Base-by-base conservation (phyloP, 2,113 vertebrate genomes). In the Zingel zingel region DNA sequence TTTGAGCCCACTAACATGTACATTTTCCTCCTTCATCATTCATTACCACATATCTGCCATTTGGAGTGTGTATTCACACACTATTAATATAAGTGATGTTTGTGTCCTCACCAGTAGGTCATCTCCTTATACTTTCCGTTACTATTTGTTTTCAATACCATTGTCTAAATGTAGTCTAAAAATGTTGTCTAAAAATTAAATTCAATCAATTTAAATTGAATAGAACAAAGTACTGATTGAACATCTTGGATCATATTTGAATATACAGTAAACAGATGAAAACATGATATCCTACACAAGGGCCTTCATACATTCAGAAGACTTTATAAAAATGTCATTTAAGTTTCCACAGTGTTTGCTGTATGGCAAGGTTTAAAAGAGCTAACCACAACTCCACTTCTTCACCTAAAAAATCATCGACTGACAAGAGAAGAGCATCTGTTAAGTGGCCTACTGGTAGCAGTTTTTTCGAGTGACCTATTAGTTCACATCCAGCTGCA, bases 401-500 rank as follows among this genome's bases (percentile, higher is more conserved):
- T 67, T 81, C 57, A 69, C 71, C 57, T 70, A 27, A 83, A 70
- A 86, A 77, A 71, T 53, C 57, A 77, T 51, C 65, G 58, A 4
- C 51, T 53, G 74, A 79, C 69, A 64, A 65, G 51, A 59, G 27
- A 48, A 75, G 75, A 64, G 39, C 58, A 74, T 73, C 65, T 78
- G 39, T 85, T 86, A 82, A 88, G 73, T 89, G 79, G 81, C 59
- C 65, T 27, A 39, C 74, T 64, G 72, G 36, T 7, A 36, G 73
- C 45, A 72, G 58, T 73, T 73, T 83, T 86, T 84, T 64, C 59
- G 63, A 91, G 66, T 43, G 74, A 47, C 75, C 87, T 79, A 54
- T 86, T 74, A 84, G 78, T 75, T 87, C 73, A 76, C 50, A 86
- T 89, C 66, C 67, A 82, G 72, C 76, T 70, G 58, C 61, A 87